Percentiles rank a stretch among this genome's conserved stretches.
Evolutionary conservation across 2,888 invertebrate genomes (phyloP).

Genomic region (Meliscaeva auricollis): DNA sequence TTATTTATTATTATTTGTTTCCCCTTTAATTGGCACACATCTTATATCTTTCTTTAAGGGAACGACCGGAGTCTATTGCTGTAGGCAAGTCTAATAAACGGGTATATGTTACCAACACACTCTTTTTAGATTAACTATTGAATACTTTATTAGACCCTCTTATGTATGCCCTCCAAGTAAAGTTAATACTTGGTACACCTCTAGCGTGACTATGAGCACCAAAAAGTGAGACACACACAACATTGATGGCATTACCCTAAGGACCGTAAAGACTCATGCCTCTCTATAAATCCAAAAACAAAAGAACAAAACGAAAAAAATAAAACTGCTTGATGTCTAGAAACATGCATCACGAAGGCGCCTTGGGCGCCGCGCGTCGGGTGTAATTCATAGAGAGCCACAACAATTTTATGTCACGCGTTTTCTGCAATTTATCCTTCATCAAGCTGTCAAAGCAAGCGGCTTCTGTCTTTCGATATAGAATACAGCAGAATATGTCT

Average conservation of each 20-base stretch:
- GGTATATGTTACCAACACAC: neutral
- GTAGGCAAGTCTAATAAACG: neutral
- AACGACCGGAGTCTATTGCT: neutral
- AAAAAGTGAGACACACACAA: slow-evolving; percentile 8
- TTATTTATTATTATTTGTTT: neutral
- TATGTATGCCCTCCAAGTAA: neutral
- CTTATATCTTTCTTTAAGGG: neutral
- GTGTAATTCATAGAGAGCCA: slow-evolving; percentile 65
- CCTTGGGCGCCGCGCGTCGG: slow-evolving; percentile 56
- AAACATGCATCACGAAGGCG: slow-evolving; percentile 37
- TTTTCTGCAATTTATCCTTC: slow-evolving; percentile 64
- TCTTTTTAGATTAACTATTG: slow-evolving; percentile 10
- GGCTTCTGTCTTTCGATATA: slow-evolving; percentile 20
- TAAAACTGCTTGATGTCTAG: neutral
- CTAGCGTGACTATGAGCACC: slow-evolving; percentile 20
- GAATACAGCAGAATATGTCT: neutral
- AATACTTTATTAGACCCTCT: slow-evolving; percentile 12
- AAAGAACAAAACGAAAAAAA: neutral
- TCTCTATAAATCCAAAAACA: neutral
- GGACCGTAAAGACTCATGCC: neutral
- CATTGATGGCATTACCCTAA: neutral
- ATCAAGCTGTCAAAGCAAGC: slow-evolving; percentile 53
- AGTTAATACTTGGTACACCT: slow-evolving; percentile 7
- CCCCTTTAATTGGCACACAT: neutral
- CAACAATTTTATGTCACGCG: slow-evolving; percentile 67